Evolutionary conservation across 2,797 vertebrate species (phyloP), one percentile per base, ranked within the genome.

Genomic region (Sparus aurata): DNA sequence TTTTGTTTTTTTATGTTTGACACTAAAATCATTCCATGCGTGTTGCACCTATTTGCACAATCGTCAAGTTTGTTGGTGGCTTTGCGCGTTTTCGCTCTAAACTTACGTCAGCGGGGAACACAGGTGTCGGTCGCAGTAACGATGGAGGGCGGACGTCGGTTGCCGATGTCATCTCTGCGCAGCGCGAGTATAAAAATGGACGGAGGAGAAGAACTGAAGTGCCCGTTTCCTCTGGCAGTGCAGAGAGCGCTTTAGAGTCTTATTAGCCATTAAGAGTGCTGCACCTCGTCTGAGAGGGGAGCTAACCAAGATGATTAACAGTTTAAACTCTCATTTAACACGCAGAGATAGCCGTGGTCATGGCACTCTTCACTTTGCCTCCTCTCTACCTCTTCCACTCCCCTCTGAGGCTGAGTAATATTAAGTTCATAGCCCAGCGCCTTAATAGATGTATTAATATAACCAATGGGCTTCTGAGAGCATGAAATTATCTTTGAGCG

Each of bases 401-500:
- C 85, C 82, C 88, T 85, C 70, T 79, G 82, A 86, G 79, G 79
- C 73, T 84, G 83, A 87, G 87, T 89, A 88, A 92, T 90, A 90
- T 90, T 71, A 89, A 83, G 91, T 92, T 88, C 90, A 89, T 87
- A 91, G 79, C 89, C 76, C 80, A 77, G 68, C 54, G 80, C 80
- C 77, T 93, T 93, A 92, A 94, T 94, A 92, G 91, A 92, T 90
- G 92, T 90, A 93, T 93, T 93, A 92, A 94, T 93, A 92, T 90
- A 85, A 90, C 89, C 90, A 93, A 93, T 90, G 91, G 87, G 91
- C 88, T 91, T 90, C 77, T 87, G 90, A 87, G 90, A 92, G 90
- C 92, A 93, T 93, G 92, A 93, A 93, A 94, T 94, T 90, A 93
- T 93, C 92, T 93, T 80, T 90, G 89, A 93, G 84, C 23, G 83